Evolutionary conservation across 2,888 invertebrate species (phyloP), one percentile per base, ranked within the genome.

Genomic region (Drosophila leonis): DNA sequence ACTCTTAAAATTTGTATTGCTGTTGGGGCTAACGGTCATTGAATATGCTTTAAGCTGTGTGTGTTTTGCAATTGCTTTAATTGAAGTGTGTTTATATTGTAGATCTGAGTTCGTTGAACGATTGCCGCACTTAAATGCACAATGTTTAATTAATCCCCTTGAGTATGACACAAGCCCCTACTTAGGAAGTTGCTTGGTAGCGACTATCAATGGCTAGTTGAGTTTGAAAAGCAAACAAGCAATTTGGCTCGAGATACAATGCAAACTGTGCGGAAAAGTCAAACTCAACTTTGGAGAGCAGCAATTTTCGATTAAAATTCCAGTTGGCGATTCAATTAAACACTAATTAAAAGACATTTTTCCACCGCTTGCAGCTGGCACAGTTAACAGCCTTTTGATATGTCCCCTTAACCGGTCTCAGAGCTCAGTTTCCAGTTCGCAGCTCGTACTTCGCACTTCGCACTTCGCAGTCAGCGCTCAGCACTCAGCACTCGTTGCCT

Each of bases 251-350:
- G 65, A 74, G 70, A 72, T 72, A 76, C 82, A 81, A 76, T 81
- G 76, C 84, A 86, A 84, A 89, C 89, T 83, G 72, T 76, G 72
- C 82, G 82, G 84, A 88, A 86, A 79, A 86, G 82, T 72, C 68
- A 71, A 83, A 74, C 71, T 65, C 51, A 75, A 71, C 68, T 72
- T 80, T 75, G 44, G 54, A 48, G 54, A 69, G 54, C 64, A 75
- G 79, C 80, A 75, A 88, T 89, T 84, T 84, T 84, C 84, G 87
- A 84, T 84, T 84, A 89, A 84, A 89, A 85, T 89, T 89, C 89
- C 90, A 87, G 90, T 77, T 87, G 73, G 84, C 90, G 72, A 80
- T 89, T 84, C 90, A 85, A 85, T 85, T 89, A 85, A 89, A 88
- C 80, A 75, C 88, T 85, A 85, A 85, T 85, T 85, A 85, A 89